Percentiles rank a stretch among this genome's conserved stretches.
phyloP scores from a whole-genome alignment of 2,797 vertebrate species.

The Enteromius viviparus region DNA sequence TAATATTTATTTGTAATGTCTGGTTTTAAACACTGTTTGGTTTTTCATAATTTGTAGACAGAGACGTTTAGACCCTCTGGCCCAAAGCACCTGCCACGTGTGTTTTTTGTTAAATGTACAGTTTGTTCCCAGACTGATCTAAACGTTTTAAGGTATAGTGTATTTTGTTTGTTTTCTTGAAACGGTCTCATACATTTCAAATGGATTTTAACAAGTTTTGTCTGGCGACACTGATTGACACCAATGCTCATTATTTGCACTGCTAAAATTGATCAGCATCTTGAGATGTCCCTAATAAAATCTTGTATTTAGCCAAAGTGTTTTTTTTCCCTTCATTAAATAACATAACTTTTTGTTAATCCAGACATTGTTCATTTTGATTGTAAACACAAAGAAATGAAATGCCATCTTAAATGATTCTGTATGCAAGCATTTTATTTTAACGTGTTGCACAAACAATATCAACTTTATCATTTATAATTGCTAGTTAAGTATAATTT shows the following conservation, averaged over 20 bases:
- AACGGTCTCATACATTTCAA: constrained; percentile 62
- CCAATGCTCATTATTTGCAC: constrained; percentile 62
- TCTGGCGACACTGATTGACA: constrained; percentile 49
- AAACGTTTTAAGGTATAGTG: constrained; percentile 68
- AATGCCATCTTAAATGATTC: neutral
- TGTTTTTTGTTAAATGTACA: constrained; percentile 7
- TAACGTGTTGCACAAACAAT: neutral
- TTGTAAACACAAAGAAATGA: neutral
- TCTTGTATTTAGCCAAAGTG: constrained; percentile 56
- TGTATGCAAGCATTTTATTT: constrained; percentile 9
- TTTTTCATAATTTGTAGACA: constrained; percentile 54
- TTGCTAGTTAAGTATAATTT: neutral
- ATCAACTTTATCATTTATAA: neutral
- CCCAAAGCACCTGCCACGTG: constrained; percentile 5
- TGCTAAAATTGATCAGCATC: constrained; percentile 64
- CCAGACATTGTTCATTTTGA: neutral
- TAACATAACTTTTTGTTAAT: neutral
- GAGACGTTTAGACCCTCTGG: neutral
- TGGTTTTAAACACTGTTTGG: constrained; percentile 48
- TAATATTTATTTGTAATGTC: constrained; percentile 88
- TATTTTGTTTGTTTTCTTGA: constrained; percentile 51
- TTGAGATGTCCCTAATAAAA: constrained; percentile 62
- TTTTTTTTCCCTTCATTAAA: constrained; percentile 25
- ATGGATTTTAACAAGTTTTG: constrained; percentile 71
- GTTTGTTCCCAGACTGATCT: constrained; percentile 40